Percentiles rank a stretch among this genome's conserved stretches.
Evolutionary conservation across 2,113 vertebrate species (phyloP).

Genomic region (Dromaius novaehollandiae): DNA sequence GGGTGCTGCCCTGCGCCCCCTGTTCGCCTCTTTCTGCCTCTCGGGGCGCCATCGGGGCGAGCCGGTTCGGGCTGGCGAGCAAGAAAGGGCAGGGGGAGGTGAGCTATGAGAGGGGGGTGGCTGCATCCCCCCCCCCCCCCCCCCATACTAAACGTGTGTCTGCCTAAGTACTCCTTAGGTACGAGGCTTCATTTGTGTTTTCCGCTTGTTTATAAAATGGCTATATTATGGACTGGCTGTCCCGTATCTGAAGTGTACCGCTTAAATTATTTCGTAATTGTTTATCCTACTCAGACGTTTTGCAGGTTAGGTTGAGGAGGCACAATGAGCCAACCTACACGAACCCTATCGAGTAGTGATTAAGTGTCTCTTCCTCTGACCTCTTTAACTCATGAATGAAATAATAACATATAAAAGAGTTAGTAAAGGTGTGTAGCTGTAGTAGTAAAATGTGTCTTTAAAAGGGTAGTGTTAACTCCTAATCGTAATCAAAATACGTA

Average conservation of each 20-base stretch:
- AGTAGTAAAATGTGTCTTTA: accelerated
- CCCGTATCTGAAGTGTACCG: accelerated
- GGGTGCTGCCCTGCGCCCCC: no score
- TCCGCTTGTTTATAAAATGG: accelerated
- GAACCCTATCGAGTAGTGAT: accelerated
- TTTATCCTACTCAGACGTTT: accelerated
- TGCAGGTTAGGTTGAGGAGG: not conserved
- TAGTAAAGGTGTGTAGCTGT: not conserved
- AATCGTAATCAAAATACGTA: not conserved
- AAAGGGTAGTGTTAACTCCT: not conserved
- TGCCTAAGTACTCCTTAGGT: not conserved
- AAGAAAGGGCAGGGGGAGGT: not conserved
- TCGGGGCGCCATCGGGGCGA: no score
- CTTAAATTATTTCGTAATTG: accelerated
- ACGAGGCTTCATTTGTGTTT: not conserved
- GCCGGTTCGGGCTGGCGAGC: no score
- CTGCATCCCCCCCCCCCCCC: accelerated
- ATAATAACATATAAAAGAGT: accelerated
- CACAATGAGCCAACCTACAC: accelerated
- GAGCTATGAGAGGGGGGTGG: accelerated
- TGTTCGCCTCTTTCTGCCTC: no score
- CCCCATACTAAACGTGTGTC: no score
- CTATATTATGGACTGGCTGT: accelerated
- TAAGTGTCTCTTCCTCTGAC: accelerated
- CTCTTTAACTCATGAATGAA: not conserved